Base-by-base conservation (phyloP, 2,113 vertebrate genomes). In the Semicossyphus pulcher region DNA sequence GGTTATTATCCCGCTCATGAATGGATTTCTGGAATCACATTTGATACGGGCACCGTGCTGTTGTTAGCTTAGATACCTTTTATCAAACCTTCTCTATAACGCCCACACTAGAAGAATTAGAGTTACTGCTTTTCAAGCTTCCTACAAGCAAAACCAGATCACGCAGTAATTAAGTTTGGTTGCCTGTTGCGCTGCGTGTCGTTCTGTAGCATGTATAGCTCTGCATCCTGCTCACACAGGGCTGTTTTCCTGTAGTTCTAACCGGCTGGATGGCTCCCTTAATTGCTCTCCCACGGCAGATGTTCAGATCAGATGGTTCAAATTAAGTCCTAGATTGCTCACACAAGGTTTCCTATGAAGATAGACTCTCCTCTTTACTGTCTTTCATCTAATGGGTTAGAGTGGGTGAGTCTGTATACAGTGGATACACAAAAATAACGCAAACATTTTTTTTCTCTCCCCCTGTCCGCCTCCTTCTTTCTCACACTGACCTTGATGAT, bases 261-360 rank as follows among this genome's bases (percentile, higher is more conserved):
- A 84, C 84, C 53, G 39, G 73, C 83, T 90, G 74, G 48, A 75
- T 58, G 45, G 76, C 78, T 83, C 59, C 64, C 51, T 69, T 91
- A 83, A 90, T 94, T 91, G 87, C 78, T 84, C 91, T 89, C 85
- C 81, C 87, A 81, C 79, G 79, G 86, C 91, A 92, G 92, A 93
- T 93, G 91, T 88, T 89, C 80, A 85, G 76, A 90, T 93, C 93
- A 94, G 91, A 92, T 93, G 91, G 86, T 93, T 92, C 61, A 65
- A 78, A 93, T 94, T 92, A 94, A 88, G 77, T 28, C n/a, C 32
- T 69, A 89, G 88, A 92, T 93, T 92, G 68, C 86, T 90, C 86
- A 74, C 87, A 90, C 86, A 86, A 90, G 90, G 92, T 89, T 83
- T 78, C 88, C 75, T 84, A 87, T 85, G 88, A 93, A 91, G 89